Conservation (phyloP, 1,140 invertebrate species). For the Ceratina australensis region DNA sequence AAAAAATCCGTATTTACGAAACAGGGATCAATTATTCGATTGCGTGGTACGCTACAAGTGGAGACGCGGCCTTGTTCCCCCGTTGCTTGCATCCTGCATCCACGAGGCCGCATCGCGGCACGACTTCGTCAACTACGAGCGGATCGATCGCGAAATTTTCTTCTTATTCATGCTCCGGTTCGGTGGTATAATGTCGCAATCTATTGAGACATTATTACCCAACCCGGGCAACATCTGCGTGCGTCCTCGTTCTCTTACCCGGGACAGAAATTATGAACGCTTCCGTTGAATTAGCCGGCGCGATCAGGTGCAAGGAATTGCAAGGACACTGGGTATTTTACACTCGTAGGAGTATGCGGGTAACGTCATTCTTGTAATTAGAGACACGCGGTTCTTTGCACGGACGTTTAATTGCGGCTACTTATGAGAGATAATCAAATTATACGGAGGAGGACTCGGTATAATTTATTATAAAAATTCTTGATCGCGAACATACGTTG, state of each 20-base stretch:
- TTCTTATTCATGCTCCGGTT: not conserved
- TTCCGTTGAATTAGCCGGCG: constrained; percentile 16
- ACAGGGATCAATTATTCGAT: too few species aligned
- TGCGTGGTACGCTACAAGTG: too few species aligned
- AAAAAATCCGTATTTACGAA: too few species aligned
- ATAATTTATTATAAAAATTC: not conserved
- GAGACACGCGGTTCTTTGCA: not conserved
- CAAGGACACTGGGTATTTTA: constrained; percentile 11
- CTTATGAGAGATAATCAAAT: not conserved
- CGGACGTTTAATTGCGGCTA: not conserved
- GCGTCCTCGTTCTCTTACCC: constrained; percentile 14
- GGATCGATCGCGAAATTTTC: too few species aligned
- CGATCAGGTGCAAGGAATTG: constrained; percentile 22
- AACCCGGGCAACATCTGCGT: constrained; percentile 26
- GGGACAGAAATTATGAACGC: constrained; percentile 4
- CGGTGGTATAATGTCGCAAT: not conserved
- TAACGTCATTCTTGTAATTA: constrained; percentile 3
- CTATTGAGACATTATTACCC: constrained; percentile 10
- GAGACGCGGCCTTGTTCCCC: too few species aligned
- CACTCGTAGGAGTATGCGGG: not conserved
- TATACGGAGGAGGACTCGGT: too few species aligned
- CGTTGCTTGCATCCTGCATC: too few species aligned
- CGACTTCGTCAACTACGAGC: too few species aligned
- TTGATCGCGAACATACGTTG: not conserved
- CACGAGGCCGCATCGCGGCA: too few species aligned